Evolutionary conservation across 37 sponge, comb jelly and placozoan species (phyloP), one percentile per base, ranked within the genome.

Genomic region (Beroe forskalii): DNA sequence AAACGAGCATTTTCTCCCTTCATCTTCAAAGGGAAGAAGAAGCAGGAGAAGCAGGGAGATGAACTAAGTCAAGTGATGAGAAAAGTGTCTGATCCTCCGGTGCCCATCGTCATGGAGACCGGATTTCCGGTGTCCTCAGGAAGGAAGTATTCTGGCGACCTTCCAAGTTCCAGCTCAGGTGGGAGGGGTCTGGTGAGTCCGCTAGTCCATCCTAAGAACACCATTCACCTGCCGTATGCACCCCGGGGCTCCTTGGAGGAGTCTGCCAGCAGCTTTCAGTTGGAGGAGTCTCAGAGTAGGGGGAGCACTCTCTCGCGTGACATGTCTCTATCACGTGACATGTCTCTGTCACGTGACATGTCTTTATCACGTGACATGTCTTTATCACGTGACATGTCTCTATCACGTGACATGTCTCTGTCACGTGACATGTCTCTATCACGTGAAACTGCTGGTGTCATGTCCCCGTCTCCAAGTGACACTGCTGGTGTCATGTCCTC

Each of bases 81-180:
- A 30, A 44, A 41, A 80, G 86, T 41, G 3, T 20, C 86, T 44
- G 55, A 41, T 30, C 25, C 37, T 4, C 20, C 25, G 0, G 27
- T 41, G 2, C 86, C 44, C 3, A 44, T 80, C 0, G 86, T 43
- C 55, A 80, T 80, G 86, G 86, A 80, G 22, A 80, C 86, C 12
- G 86, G 86, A 23, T 80, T 80, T 24, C 86, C 86, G 6, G 86
- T 48, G 0, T 42, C 86, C 1, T 43, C 86, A 6, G 55, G 12
- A 48, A 48, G 12, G 55, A 6, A 6, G 12, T 6, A 6, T 48
- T 17, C 12, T 48, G 55, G 12, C 12, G 55, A 17, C 55, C 55
- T 12, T 17, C 55, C 55, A 17, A 12, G 55, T 48, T 4, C 19
- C 30, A 12, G 25, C 0, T n/a, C n/a, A n/a, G n/a, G n/a, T n/a